Percentiles rank a stretch among this genome's conserved stretches.
These are phyloP conservation scores for Lutjanus erythropterus DNA, from an alignment of 2,113 vertebrate genomes.

Conservation along the genomic window DNA sequence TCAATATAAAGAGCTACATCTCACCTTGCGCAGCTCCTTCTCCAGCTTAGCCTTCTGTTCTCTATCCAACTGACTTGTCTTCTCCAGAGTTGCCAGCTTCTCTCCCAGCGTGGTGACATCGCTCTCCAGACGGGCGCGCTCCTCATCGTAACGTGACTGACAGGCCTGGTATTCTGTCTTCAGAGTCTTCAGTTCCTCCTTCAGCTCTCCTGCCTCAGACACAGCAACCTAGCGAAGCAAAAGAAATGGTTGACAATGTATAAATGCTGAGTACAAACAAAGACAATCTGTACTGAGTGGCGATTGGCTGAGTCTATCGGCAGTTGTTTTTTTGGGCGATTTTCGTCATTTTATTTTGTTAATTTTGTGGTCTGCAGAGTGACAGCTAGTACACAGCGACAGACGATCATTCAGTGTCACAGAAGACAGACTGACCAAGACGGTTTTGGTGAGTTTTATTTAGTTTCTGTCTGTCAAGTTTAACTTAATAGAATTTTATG, in stretches of 20 bases:
- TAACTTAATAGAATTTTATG: too few species aligned
- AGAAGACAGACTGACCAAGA: too few species aligned
- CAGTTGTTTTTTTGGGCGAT: too few species aligned
- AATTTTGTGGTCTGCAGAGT: too few species aligned
- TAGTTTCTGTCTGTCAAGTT: too few species aligned
- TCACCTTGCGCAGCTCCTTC: slow-evolving; percentile 93
- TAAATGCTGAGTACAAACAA: not conserved
- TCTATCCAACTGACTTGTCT: slow-evolving; percentile 86
- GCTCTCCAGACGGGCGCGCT: slow-evolving; percentile 88
- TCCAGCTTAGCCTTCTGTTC: slow-evolving; percentile 90
- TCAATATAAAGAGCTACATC: not conserved
- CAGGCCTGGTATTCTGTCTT: slow-evolving; percentile 90
- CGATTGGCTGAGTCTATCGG: too few species aligned
- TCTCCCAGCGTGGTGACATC: slow-evolving; percentile 89
- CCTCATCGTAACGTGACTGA: slow-evolving; percentile 90
- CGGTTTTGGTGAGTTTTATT: too few species aligned
- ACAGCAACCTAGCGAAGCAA: slow-evolving; percentile 84
- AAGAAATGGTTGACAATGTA: not conserved
- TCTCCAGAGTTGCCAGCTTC: slow-evolving; percentile 91
- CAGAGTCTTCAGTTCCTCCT: slow-evolving; percentile 93
- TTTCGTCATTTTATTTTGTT: too few species aligned
- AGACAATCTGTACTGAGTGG: not conserved
- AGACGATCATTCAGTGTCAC: too few species aligned
- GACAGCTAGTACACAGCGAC: too few species aligned
- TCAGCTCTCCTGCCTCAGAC: slow-evolving; percentile 93